Conservation (phyloP, 2,888 invertebrate species). For the Apocheima hispidaria region DNA sequence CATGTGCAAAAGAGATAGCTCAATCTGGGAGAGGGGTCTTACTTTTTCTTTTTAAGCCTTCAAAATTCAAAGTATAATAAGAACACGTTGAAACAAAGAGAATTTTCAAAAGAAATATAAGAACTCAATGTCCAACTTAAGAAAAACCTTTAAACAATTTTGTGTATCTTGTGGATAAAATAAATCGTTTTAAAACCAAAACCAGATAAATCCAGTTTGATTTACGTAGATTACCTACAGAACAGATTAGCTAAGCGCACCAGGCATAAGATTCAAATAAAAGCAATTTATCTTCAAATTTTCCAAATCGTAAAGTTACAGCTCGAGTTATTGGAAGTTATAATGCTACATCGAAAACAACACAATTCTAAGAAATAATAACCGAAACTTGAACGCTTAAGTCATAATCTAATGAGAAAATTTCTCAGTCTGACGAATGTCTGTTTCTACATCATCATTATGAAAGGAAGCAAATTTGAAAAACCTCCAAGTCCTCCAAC, state of each 20-base stretch:
- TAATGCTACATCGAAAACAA: slow-evolving; percentile 16
- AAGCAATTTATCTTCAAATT: slow-evolving; percentile 35
- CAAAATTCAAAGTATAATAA: background rate
- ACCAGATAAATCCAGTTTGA: slow-evolving; percentile 18
- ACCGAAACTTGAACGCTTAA: slow-evolving; percentile 4
- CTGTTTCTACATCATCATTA: too few species aligned
- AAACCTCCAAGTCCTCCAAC: too few species aligned
- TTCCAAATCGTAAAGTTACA: slow-evolving; percentile 34
- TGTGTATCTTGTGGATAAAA: background rate
- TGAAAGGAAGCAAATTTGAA: too few species aligned
- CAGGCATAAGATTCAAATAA: slow-evolving; percentile 17
- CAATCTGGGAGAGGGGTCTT: too few species aligned
- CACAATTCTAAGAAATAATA: slow-evolving; percentile 6
- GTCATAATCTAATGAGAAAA: slow-evolving; percentile 11
- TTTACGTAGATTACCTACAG: slow-evolving; percentile 19
- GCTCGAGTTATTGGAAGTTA: slow-evolving; percentile 18
- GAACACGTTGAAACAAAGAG: background rate
- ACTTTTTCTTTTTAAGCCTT: background rate
- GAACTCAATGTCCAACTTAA: background rate
- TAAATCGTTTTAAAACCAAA: slow-evolving; percentile 1
- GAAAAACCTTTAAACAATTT: background rate
- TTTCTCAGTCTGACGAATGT: slow-evolving; percentile 2
- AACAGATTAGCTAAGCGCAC: slow-evolving; percentile 26
- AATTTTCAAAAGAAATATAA: background rate
- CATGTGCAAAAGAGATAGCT: too few species aligned